Evolutionary conservation across 2,888 invertebrate species (phyloP).

Genomic region (Philaethria dido): DNA sequence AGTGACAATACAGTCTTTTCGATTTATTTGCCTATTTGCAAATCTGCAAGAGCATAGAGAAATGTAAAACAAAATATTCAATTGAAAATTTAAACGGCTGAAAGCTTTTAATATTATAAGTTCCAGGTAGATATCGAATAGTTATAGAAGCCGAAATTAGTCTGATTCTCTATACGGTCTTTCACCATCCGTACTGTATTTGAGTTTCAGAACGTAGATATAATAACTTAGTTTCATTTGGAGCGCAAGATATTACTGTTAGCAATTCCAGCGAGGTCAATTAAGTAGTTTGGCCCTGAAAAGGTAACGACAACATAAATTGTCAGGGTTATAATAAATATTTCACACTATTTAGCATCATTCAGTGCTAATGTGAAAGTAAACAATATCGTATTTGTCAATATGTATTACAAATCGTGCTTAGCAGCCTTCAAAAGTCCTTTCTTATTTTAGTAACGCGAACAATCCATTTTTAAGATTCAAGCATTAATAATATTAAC

Average conservation of each 20-base stretch:
- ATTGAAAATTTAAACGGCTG: too few relatives aligned
- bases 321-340: conserved; percentile 8
- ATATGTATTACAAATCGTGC: conserved; percentile 13
- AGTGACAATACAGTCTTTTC: too few relatives aligned
- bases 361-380: conserved; percentile 10
- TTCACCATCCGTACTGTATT: too few relatives aligned
- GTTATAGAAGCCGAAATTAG: background rate
- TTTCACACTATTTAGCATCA: background rate
- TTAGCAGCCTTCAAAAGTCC: conserved; percentile 22
- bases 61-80: background rate
- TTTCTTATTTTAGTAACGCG: conserved; percentile 16
- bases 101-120: too few relatives aligned
- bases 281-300: conserved; percentile 5
- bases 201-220: too few relatives aligned
- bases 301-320: background rate
- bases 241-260: background rate
- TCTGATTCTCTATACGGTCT: background rate
- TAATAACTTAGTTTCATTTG: background rate
- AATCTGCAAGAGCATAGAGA: background rate
- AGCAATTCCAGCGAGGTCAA: background rate
- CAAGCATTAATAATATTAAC: conserved; percentile 12
- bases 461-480: conserved; percentile 14
- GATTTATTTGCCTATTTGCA: background rate
- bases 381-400: conserved; percentile 18
- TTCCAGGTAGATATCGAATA: background rate